Evolutionary conservation across 2,113 vertebrate species (phyloP).

Genomic region (Otocyon megalotis): DNA sequence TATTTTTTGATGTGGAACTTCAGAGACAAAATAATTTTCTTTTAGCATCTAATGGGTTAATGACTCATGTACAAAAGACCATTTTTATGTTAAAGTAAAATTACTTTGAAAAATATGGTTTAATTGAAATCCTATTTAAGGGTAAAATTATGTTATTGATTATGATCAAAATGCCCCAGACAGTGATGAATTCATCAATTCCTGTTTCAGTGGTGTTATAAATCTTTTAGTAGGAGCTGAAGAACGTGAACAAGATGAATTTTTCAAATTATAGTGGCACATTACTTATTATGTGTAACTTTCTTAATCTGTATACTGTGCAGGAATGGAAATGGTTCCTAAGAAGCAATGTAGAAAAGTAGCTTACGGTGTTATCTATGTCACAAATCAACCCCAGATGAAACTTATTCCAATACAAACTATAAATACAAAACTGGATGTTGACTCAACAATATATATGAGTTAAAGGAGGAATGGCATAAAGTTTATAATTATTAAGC

Average conservation of each 20-base stretch:
- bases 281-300: slow-evolving; percentile 77
- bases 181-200: slow-evolving; percentile 89
- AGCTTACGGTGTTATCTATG: neutral
- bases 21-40: neutral
- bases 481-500: slow-evolving; percentile 43
- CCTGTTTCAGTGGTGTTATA: slow-evolving; percentile 81
- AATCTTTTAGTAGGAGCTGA: slow-evolving; percentile 85
- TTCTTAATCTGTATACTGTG: slow-evolving; percentile 72
- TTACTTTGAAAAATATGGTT: slow-evolving; percentile 83
- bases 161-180: slow-evolving; percentile 86
- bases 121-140: slow-evolving; percentile 89
- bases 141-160: slow-evolving; percentile 90
- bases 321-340: slow-evolving; percentile 72
- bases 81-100: slow-evolving; percentile 84
- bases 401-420: slow-evolving; percentile 66
- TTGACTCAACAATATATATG: slow-evolving; percentile 66
- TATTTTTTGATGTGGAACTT: slow-evolving; percentile 24
- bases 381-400: slow-evolving; percentile 78
- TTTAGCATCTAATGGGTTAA: slow-evolving; percentile 80
- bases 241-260: slow-evolving; percentile 83
- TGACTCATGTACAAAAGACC: slow-evolving; percentile 62
- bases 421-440: slow-evolving; percentile 69
- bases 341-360: slow-evolving; percentile 73
- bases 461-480: slow-evolving; percentile 58
- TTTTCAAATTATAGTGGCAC: slow-evolving; percentile 84